Evolutionary conservation across 2,888 invertebrate species (phyloP).

Genomic region (Drosophila peninsularis): DNA sequence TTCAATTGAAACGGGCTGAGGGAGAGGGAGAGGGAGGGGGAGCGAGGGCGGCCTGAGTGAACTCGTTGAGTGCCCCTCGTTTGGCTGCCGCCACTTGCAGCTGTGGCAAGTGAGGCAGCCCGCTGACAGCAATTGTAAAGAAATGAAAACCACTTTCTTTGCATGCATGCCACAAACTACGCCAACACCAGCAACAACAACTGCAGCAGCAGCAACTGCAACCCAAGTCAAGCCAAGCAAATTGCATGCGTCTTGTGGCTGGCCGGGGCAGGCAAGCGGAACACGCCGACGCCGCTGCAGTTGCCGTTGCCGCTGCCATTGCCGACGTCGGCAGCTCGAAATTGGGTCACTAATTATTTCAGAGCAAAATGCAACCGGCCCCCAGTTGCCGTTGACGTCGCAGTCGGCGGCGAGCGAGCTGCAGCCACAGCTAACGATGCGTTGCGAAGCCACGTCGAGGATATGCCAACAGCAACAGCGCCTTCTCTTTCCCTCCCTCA

Average conservation of each 20-base stretch:
- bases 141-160: slow-evolving; percentile 84
- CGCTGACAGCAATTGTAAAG: slow-evolving; percentile 71
- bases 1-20: slow-evolving; percentile 53
- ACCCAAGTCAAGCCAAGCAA: slow-evolving; percentile 64
- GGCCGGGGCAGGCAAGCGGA: slow-evolving; percentile 67
- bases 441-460: slow-evolving; percentile 64
- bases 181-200: slow-evolving; percentile 63
- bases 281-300: slow-evolving; percentile 36
- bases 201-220: slow-evolving; percentile 60
- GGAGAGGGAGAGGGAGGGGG: slow-evolving; percentile 31
- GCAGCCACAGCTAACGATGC: slow-evolving; percentile 69
- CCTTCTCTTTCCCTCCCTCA: neutral
- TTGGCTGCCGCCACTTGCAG: slow-evolving; percentile 42
- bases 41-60: slow-evolving; percentile 7
- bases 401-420: slow-evolving; percentile 19
- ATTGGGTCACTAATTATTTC: slow-evolving; percentile 81
- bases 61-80: slow-evolving; percentile 15
- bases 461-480: slow-evolving; percentile 33
- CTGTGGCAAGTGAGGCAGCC: slow-evolving; percentile 57
- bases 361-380: slow-evolving; percentile 79
- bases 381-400: slow-evolving; percentile 30
- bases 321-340: slow-evolving; percentile 58
- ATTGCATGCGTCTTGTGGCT: slow-evolving; percentile 71
- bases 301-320: neutral
- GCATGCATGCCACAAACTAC: slow-evolving; percentile 77